Evolutionary conservation across 2,113 vertebrate species (phyloP), one percentile per base, ranked within the genome.

Genomic region (Papio anubis): DNA sequence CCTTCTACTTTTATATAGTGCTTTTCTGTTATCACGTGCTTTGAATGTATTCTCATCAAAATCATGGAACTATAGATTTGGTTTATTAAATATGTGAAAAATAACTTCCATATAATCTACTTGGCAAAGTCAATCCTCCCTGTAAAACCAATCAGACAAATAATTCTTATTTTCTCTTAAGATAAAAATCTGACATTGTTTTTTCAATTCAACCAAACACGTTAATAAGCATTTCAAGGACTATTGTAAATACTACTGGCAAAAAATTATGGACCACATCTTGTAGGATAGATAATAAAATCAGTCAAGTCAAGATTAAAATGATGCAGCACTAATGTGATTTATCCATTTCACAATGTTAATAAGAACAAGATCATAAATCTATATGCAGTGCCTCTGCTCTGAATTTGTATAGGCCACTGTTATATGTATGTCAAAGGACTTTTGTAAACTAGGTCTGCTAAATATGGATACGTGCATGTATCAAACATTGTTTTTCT

Each of bases 321-420:
- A 92, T 85, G 94, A 82, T 61, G 86, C 57, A 85, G 78, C 85
- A 91, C 86, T 86, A 88, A 86, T 86, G 50, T 86, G 66, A 96
- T 89, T 88, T 88, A 85, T 70, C 72, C 64, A 64, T 61, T 97
- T 97, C 84, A 93, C 92, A 88, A 73, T 68, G 83, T 82, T 92
- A 89, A 7, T 85, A 78, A 92, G 93, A 93, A 78, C 92, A 92
- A 86, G 84, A 20, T 48, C 95, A 55, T 90, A 88, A 95, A 96
- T 97, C 95, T 90, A 85, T 35, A 8, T 25, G 38, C 23, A 43
- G 72, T 57, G 85, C 94, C 87, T 86, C 35, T 72, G 84, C 66
- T 38, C 64, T 68, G 83, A 82, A 48, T 92, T 50, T 84, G 68
- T 79, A 87, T 70, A 45, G 57, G 66, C 40, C 43, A 50, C 18